Conservation (phyloP, 2,888 invertebrate genomes). For the Rhimphoctona megacephalus region DNA sequence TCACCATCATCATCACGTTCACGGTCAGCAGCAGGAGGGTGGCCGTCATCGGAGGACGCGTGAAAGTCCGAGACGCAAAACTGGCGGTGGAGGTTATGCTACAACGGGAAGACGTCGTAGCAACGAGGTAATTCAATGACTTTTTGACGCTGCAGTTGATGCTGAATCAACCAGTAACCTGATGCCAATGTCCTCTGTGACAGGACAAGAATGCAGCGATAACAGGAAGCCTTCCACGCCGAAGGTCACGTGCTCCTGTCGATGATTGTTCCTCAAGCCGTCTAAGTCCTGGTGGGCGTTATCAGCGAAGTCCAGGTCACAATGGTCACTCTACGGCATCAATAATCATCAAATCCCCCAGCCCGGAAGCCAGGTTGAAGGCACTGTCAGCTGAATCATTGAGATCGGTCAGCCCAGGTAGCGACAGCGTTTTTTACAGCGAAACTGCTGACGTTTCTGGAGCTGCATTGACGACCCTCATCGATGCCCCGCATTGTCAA, state of each 20-base stretch:
- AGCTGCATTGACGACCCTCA: conserved; percentile 69
- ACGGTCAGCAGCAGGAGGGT: conserved; percentile 75
- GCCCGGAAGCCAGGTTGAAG: conserved; percentile 88
- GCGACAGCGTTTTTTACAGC: conserved; percentile 96
- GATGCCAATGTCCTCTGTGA: neutral
- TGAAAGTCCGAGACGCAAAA: conserved; percentile 89
- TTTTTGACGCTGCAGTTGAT: neutral
- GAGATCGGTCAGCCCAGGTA: conserved; percentile 95
- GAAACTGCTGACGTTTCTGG: conserved; percentile 89
- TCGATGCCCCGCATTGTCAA: conserved; percentile 88
- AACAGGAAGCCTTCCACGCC: conserved; percentile 88
- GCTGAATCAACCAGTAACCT: neutral
- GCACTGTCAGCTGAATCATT: conserved; percentile 94
- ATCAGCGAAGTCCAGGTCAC: conserved; percentile 85
- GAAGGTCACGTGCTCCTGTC: conserved; percentile 87
- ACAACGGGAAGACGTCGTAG: conserved; percentile 85
- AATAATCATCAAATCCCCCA: conserved; percentile 81
- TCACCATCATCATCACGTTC: conserved; percentile 81
- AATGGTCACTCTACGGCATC: conserved; percentile 79
- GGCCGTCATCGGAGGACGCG: conserved; percentile 86
- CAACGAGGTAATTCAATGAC: conserved; percentile 79
- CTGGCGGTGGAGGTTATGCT: conserved; percentile 85
- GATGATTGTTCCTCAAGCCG: conserved; percentile 84
- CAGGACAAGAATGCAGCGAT: conserved; percentile 89
- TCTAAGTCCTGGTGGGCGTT: conserved; percentile 82